Percentiles rank a stretch among this genome's conserved stretches.
Conservation (phyloP, 2,888 invertebrate species). For the Pseudoips prasinana region DNA sequence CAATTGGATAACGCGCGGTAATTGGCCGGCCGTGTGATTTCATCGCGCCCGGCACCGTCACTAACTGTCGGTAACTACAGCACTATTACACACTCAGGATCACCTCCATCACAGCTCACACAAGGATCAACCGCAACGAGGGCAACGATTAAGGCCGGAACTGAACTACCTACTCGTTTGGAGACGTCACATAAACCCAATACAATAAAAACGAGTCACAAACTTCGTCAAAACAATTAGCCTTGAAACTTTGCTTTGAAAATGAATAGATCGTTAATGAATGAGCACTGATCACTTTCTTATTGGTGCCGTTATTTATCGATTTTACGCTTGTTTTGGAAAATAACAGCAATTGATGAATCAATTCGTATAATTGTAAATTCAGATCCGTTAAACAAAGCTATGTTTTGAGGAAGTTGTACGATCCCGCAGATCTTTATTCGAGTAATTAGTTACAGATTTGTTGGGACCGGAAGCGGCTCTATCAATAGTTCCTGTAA, state of each 20-base stretch:
- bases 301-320: neutral
- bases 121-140: neutral
- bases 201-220: too few species aligned
- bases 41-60: constrained; percentile 25
- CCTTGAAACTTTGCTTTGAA: neutral
- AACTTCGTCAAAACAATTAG: constrained; percentile 3
- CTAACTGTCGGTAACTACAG: constrained; percentile 9
- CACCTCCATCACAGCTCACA: too few species aligned
- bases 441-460: too few species aligned
- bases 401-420: too few species aligned
- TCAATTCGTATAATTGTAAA: constrained; percentile 1
- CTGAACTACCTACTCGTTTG: too few species aligned
- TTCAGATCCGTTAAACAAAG: too few species aligned
- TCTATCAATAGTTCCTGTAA: too few species aligned
- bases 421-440: too few species aligned
- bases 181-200: too few species aligned
- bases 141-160: neutral
- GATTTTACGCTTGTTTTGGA: constrained; percentile 5
- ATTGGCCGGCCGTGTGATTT: constrained; percentile 51
- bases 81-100: neutral
- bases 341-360: constrained; percentile 10
- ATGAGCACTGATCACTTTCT: constrained; percentile 6
- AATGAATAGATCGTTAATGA: constrained; percentile 1
- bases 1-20: constrained; percentile 53
- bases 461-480: too few species aligned